Evolutionary conservation across 2,888 invertebrate genomes (phyloP).

Genomic region (Rhyacophila evoluta): DNA sequence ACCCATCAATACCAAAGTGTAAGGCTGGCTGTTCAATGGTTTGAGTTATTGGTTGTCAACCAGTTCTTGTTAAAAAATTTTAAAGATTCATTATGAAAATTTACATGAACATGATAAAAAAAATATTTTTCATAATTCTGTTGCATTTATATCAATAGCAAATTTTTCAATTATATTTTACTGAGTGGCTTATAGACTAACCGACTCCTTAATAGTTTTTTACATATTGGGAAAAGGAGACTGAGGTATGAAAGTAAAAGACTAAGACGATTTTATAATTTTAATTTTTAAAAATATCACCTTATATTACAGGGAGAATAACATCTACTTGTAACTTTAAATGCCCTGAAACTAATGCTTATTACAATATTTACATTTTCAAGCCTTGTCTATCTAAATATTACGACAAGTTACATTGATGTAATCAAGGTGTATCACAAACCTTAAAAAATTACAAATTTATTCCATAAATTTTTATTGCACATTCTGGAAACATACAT

Average conservation of each 20-base stretch:
- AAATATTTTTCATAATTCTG: too few species aligned
- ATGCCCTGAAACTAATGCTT: background rate
- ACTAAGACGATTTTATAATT: background rate
- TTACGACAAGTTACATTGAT: background rate
- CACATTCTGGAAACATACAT: background rate
- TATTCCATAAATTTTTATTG: background rate
- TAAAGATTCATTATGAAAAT: too few species aligned
- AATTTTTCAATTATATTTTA: too few species aligned
- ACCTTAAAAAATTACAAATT: background rate
- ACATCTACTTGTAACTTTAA: conserved; percentile 1
- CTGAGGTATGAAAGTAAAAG: background rate
- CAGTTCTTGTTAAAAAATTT: too few species aligned
- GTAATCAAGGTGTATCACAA: background rate
- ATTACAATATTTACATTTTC: background rate
- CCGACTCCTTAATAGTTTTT: too few species aligned
- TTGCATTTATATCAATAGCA: too few species aligned
- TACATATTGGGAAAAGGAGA: too few species aligned
- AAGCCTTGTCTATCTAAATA: background rate
- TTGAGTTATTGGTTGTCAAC: too few species aligned
- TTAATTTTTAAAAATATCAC: background rate
- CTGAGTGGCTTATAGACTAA: too few species aligned
- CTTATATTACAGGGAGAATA: conserved; percentile 9
- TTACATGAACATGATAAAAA: too few species aligned
- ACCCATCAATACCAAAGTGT: too few species aligned
- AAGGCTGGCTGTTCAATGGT: too few species aligned